phyloP scores from a whole-genome alignment of 2,797 vertebrate genomes.

The Podargus strigoides region DNA sequence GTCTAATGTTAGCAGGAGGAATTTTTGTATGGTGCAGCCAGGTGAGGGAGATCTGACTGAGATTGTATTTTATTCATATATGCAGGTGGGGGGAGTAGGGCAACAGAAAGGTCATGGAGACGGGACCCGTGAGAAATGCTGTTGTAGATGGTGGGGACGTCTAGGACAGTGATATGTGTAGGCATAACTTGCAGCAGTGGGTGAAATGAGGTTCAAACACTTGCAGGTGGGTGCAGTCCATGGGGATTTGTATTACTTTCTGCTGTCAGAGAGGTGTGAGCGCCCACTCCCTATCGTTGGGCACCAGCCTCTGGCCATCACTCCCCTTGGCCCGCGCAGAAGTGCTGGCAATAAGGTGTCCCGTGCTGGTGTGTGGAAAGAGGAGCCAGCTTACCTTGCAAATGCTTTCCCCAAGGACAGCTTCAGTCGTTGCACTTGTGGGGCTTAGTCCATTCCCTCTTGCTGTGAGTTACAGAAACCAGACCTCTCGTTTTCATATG shows the following conservation, averaged over 20 bases:
- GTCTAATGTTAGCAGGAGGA: neutral
- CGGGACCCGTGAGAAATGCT: neutral
- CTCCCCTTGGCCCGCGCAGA: neutral
- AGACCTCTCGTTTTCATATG: neutral
- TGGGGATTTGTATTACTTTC: neutral
- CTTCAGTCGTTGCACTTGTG: neutral
- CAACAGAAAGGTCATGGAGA: neutral
- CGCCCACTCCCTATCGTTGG: accelerated
- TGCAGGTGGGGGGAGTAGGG: neutral
- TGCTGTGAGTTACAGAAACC: conserved; percentile 38
- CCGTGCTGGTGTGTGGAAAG: neutral
- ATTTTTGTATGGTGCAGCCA: neutral
- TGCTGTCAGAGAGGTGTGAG: neutral
- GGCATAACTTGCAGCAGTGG: neutral
- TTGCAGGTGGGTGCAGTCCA: accelerated
- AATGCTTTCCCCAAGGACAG: neutral
- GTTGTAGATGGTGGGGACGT: neutral
- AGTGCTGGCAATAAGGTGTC: neutral
- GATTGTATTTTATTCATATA: neutral
- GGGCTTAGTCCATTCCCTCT: neutral
- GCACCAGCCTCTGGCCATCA: neutral
- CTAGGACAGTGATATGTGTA: neutral
- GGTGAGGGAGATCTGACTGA: neutral
- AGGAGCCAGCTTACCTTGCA: neutral
- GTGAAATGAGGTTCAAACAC: neutral